Base-by-base conservation (phyloP, 2,888 invertebrate genomes). In the Metopia argyrocephala region DNA sequence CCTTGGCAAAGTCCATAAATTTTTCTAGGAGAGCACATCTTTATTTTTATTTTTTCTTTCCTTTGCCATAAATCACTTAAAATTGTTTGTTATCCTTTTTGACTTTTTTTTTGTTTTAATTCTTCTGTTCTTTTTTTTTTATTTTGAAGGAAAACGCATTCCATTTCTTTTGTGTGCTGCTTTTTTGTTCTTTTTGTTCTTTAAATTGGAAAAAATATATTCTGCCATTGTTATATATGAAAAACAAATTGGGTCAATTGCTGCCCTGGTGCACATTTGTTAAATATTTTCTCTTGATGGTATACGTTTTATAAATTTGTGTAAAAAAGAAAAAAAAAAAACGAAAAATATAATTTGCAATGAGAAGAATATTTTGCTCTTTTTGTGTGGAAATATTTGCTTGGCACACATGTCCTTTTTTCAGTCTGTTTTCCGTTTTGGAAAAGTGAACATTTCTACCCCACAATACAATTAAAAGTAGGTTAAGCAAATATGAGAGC, bases 181-280 rank as follows among this genome's bases (percentile, higher is more conserved):
- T 6, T 9, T 31, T 9, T 20, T 45, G n/a, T 59, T n/a, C n/a
- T 15, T 23, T 6, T 3, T 23, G 23, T 61, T 21, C 18, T 25
- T 21, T 12, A 12, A 28, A 5, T 12, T 45, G 61, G 1, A 1
- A 38, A 38, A 3, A 38, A 38, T 54, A 23, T 54, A 2, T 54
- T 4, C 21, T 23, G 3, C 25, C 15, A 15, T 15, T 15, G 15
- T 38, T 38, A 15, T 15, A 38, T 38, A 15, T 15, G 38, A 38
- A 9, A 52, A 46, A 59, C 65, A 82, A 83, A 78, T 75, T 79
- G 54, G 83, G 83, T 79, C 83, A 83, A 82, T 79, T 82, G 70
- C 50, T 65, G 76, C 76, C 62, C 48, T 68, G 75, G 59, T 76
- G 70, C 64, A 76, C 66, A 54, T 64, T 62, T 74, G 31, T 25